Conservation (phyloP, 2,113 vertebrate species). For the Trematocara nigrifrons region DNA sequence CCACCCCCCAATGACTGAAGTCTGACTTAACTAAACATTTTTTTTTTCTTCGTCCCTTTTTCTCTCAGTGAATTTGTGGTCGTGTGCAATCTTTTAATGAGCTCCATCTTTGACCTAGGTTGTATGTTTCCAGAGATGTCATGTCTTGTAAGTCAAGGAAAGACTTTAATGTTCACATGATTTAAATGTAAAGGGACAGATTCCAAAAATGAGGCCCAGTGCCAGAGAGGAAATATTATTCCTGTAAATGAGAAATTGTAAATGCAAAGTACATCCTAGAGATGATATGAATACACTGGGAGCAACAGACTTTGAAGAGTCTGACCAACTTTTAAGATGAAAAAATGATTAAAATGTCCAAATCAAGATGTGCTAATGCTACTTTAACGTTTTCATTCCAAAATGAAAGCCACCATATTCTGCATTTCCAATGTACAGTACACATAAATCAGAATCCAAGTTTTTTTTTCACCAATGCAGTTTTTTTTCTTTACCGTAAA, state of each 20-base stretch:
- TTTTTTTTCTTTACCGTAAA: constrained; percentile 27
- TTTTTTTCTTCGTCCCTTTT: constrained; percentile 34
- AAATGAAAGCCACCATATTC: background rate
- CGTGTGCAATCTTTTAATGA: constrained; percentile 71
- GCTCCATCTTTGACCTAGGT: constrained; percentile 75
- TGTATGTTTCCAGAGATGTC: constrained; percentile 72
- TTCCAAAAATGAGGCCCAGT: constrained; percentile 20
- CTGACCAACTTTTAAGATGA: background rate
- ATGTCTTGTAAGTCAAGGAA: constrained; percentile 74
- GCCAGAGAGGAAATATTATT: constrained; percentile 62
- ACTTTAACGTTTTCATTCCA: background rate
- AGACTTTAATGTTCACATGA: constrained; percentile 70
- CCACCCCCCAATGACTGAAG: constrained; percentile 29
- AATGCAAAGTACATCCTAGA: constrained; percentile 52
- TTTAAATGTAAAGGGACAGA: constrained; percentile 62
- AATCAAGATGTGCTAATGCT: background rate
- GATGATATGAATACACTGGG: constrained; percentile 20
- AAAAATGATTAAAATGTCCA: background rate
- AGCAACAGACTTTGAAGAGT: background rate
- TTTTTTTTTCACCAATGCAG: background rate
- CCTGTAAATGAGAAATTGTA: constrained; percentile 53
- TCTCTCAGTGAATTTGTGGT: constrained; percentile 63
- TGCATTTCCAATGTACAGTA: background rate
- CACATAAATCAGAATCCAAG: background rate
- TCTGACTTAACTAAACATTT: constrained; percentile 67